These are phyloP conservation scores for Chrysomallon squamiferum DNA, from an alignment of 1,140 invertebrate genomes.

Conservation along the genomic window DNA sequence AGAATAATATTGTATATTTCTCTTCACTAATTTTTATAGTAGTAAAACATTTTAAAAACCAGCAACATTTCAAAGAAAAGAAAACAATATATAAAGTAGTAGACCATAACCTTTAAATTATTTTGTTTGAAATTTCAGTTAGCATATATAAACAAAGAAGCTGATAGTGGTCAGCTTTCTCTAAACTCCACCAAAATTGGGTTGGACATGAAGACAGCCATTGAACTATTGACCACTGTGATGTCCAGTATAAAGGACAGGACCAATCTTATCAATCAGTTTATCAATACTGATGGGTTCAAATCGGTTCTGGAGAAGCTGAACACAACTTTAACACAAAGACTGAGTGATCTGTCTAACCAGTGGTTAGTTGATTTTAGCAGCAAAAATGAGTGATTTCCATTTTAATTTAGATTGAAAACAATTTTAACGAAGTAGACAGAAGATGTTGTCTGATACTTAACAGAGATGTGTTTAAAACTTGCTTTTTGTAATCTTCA, in stretches of 20 bases:
- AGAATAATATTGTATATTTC: no score
- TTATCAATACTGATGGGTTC: conserved; percentile 18
- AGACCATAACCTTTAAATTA: no score
- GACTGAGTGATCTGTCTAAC: conserved; percentile 11
- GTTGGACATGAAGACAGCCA: conserved; percentile 8
- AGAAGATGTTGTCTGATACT: no score
- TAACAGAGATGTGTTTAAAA: no score
- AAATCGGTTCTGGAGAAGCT: conserved; percentile 12
- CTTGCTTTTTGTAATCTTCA: no score
- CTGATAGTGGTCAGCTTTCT: conserved; percentile 3
- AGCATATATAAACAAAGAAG: not conserved
- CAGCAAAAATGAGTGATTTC: not conserved
- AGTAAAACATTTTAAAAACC: no score
- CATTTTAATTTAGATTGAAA: no score
- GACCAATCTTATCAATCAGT: not conserved
- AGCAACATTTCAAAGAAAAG: no score
- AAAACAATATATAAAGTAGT: no score
- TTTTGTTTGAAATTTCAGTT: no score
- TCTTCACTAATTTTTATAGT: no score
- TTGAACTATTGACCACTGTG: conserved; percentile 8
- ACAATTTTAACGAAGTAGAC: no score
- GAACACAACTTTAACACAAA: conserved; percentile 5
- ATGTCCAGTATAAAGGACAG: conserved; percentile 8
- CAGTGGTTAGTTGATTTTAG: conserved; percentile 3
- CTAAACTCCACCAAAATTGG: conserved; percentile 10